These are phyloP conservation scores for Aphelenchoides avenae DNA, from an alignment of 1,140 invertebrate genomes.

Conservation along the genomic window DNA sequence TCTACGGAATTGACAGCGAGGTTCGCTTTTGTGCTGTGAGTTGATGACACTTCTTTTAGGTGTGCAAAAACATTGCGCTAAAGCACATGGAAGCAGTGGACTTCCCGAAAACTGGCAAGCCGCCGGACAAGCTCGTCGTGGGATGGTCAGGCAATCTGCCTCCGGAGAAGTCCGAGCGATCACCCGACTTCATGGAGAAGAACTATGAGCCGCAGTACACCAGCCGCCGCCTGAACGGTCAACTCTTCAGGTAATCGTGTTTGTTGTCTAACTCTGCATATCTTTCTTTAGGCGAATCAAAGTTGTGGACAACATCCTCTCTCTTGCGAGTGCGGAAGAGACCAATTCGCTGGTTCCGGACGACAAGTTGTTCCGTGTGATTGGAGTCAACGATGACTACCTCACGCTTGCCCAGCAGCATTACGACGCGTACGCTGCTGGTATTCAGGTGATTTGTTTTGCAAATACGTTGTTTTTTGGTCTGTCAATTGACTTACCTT, in stretches of 20 bases:
- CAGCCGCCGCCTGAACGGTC: slow-evolving; percentile 46
- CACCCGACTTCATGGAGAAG: slow-evolving; percentile 58
- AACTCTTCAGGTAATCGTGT: slow-evolving; percentile 47
- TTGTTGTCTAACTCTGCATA: too few relatives aligned
- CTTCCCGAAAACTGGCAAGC: slow-evolving; percentile 55
- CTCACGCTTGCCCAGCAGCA: slow-evolving; percentile 25
- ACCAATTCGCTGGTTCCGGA: too few relatives aligned
- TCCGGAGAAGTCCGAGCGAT: slow-evolving; percentile 31
- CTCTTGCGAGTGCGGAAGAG: too few relatives aligned
- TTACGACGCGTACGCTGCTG: slow-evolving; percentile 30
- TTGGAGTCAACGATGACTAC: too few relatives aligned
- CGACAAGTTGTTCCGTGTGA: too few relatives aligned
- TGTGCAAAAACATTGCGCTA: slow-evolving; percentile 30
- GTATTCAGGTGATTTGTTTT: slow-evolving; percentile 21
- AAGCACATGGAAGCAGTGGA: slow-evolving; percentile 54
- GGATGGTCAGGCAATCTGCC: slow-evolving; percentile 21
- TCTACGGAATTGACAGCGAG: slow-evolving; percentile 38
- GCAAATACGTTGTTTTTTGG: background rate
- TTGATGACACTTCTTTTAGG: background rate
- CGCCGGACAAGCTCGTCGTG: slow-evolving; percentile 21
- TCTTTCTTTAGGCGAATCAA: too few relatives aligned
- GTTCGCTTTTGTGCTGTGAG: slow-evolving; percentile 35
- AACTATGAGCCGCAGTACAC: slow-evolving; percentile 46
- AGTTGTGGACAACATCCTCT: too few relatives aligned
- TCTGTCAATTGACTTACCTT: background rate